phyloP scores from a whole-genome alignment of 2,888 invertebrate genomes.

The Oscheius sp. region DNA sequence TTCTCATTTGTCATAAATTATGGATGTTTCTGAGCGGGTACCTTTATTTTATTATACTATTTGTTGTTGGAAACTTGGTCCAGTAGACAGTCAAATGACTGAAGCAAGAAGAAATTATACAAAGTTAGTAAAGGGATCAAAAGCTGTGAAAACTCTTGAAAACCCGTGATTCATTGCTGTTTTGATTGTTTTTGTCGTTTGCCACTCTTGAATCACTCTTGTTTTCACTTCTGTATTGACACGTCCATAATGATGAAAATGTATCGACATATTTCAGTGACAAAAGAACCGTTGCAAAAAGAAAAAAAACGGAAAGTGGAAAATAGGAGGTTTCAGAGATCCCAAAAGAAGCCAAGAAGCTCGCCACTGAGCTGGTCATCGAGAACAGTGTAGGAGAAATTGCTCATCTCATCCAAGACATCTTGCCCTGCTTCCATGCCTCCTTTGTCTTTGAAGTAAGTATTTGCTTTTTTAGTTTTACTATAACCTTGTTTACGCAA shows the following conservation, averaged over 20 bases:
- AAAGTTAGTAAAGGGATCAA: too few relatives aligned
- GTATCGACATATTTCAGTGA: background rate
- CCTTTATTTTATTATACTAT: background rate
- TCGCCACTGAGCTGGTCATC: background rate
- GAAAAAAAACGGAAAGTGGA: too few relatives aligned
- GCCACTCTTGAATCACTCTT: background rate
- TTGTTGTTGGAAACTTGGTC: background rate
- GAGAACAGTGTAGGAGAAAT: slow-evolving; percentile 4
- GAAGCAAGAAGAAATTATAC: too few relatives aligned
- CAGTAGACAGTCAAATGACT: too few relatives aligned
- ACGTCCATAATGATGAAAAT: background rate
- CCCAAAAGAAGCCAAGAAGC: background rate
- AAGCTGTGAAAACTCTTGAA: too few relatives aligned
- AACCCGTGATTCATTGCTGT: background rate
- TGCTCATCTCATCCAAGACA: slow-evolving; percentile 13
- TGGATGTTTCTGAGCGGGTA: background rate
- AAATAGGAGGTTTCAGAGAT: background rate
- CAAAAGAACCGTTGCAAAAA: background rate
- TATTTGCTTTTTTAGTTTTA: background rate
- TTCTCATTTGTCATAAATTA: background rate
- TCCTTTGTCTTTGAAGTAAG: slow-evolving; percentile 17
- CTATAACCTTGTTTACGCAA: background rate
- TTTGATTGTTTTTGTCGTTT: background rate
- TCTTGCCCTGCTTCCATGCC: slow-evolving; percentile 13
- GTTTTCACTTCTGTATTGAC: background rate